Base-by-base conservation (phyloP, 2,888 invertebrate species). In the Rhagonycha fulva region DNA sequence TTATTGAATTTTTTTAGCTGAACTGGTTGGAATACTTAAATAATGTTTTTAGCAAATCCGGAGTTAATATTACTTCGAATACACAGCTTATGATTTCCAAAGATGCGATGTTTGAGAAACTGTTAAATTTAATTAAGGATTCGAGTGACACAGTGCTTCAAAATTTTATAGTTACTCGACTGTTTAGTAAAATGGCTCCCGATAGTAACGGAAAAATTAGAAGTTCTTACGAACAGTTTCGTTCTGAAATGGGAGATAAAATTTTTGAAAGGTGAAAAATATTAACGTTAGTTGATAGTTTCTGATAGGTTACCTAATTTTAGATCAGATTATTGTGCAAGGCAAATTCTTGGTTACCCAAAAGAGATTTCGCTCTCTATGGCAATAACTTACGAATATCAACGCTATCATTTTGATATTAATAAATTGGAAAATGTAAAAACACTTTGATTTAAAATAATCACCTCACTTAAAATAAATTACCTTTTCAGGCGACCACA, bases 321-420 rank as follows among this genome's bases (percentile, higher is more conserved):
- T 84, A 88, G 88, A 76, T 81, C 82, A 75, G 82, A 87, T 70
- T 88, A 88, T 79, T 88, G 88, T 72, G 78, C 86, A 9, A 83
- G 87, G 71, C 86, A 87, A 81, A 81, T 87, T 11, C 79, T 85
- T 19, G 87, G 87, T 69, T 84, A 83, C 68, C 82, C 83, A 9
- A 78, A 78, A 19, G 72, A 80, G 67, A 79, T 84, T 3, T 83
- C 83, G 10, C 80, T 88, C n/a, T 87, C 86, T 76, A 84, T 86
- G 76, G 87, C 88, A 4, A 78, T 86, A 5, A 84, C 87, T 9
- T 84, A 87, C 78, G 85, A 84, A 68, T 88, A 86, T 75, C 86
- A 85, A 62, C 80, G 82, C 7, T 82, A 84, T 14, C 79, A 87
- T 78, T 87, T 86, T 78, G 82, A 87, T 78, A 80, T 81, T 0